Conservation (phyloP, 2,888 invertebrate species). For the Anodontia alba region DNA sequence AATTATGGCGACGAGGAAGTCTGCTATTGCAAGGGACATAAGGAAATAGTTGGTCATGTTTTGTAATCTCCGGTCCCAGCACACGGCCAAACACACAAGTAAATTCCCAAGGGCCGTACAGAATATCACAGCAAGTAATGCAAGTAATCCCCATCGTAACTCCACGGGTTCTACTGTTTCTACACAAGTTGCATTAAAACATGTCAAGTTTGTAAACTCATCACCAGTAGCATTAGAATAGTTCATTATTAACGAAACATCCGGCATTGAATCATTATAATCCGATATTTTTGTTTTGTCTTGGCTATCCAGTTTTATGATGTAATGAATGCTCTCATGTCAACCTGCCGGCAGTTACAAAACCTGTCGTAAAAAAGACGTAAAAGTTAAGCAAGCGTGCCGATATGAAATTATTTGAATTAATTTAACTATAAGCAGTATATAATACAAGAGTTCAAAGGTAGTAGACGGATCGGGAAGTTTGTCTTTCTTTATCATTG, state of each 20-base stretch:
- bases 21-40: conserved; percentile 97
- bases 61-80: conserved; percentile 94
- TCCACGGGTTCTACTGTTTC: background rate
- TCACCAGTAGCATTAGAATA: conserved; percentile 14
- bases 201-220: conserved; percentile 23
- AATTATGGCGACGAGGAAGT: conserved; percentile 95
- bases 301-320: background rate
- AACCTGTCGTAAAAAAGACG: conserved; percentile 4
- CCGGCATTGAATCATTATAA: conserved; percentile 16
- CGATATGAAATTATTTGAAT: conserved; percentile 9
- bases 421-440: background rate
- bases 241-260: conserved; percentile 24
- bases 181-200: conserved; percentile 31
- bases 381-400: background rate
- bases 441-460: no score
- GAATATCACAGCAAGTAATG: conserved; percentile 92
- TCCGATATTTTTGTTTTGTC: background rate
- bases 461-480: no score
- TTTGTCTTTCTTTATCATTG: no score
- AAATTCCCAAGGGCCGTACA: conserved; percentile 96
- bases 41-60: conserved; percentile 98
- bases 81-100: conserved; percentile 96
- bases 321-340: background rate
- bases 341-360: background rate
- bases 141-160: conserved; percentile 77